phyloP scores from a whole-genome alignment of 2,797 vertebrate species.

The Streptopelia turtur region DNA sequence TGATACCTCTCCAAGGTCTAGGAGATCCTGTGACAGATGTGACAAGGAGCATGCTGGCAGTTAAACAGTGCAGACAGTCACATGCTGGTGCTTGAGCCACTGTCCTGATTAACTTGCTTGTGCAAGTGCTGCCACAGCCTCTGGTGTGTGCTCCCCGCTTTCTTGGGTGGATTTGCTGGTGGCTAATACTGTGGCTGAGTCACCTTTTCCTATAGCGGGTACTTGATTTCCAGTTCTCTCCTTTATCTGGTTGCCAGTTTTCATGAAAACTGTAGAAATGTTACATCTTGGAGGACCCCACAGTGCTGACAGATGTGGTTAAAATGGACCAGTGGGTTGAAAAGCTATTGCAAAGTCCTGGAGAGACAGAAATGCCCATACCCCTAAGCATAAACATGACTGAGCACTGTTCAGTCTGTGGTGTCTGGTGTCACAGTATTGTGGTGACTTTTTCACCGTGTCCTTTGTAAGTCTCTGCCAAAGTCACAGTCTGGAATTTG shows the following conservation, averaged over 20 bases:
- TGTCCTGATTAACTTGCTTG: not conserved
- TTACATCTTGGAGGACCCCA: not conserved
- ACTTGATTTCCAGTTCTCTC: not conserved
- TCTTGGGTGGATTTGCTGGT: not conserved
- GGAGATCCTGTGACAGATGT: not conserved
- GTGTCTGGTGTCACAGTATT: not conserved
- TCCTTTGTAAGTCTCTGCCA: conserved; percentile 16
- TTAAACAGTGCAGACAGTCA: not conserved
- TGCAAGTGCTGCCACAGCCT: not conserved
- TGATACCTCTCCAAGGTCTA: not conserved
- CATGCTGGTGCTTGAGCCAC: not conserved
- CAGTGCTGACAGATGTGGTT: not conserved
- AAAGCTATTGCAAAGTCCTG: not conserved
- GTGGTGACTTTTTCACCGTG: conserved; percentile 32
- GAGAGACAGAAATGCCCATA: not conserved
- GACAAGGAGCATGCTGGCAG: not conserved
- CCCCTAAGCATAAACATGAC: not conserved
- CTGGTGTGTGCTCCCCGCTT: not conserved
- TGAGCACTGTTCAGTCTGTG: not conserved
- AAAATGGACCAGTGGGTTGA: not conserved
- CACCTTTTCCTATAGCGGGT: not conserved
- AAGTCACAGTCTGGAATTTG: conserved; percentile 46
- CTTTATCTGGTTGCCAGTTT: not conserved
- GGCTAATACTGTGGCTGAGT: not conserved
- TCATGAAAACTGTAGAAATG: not conserved